phyloP scores from a whole-genome alignment of 2,888 invertebrate genomes.

The Sminthurinus aureus region DNA sequence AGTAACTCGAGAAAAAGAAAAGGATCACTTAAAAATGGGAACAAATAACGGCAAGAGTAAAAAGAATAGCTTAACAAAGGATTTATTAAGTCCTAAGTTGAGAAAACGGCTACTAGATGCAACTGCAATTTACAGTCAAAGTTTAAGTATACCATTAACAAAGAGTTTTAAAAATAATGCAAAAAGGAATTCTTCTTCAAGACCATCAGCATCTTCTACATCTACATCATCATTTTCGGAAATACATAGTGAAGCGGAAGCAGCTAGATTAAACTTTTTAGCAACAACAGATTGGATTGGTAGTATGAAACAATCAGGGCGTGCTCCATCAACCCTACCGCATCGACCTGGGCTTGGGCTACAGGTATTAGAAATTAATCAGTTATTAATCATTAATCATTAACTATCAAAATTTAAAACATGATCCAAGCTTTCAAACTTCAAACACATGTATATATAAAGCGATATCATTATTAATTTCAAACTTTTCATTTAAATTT shows the following conservation, averaged over 20 bases:
- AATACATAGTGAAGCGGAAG: neutral
- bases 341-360: constrained; percentile 69
- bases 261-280: constrained; percentile 22
- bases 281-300: neutral
- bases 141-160: constrained; percentile 21
- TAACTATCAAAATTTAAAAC: too few relatives aligned
- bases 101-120: constrained; percentile 43
- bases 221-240: neutral
- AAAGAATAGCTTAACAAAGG: neutral
- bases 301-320: neutral
- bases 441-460: too few relatives aligned
- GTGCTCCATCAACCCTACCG: neutral
- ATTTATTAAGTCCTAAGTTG: constrained; percentile 8
- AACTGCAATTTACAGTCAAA: constrained; percentile 48
- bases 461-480: too few relatives aligned
- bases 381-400: too few relatives aligned
- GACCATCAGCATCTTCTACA: neutral
- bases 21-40: neutral
- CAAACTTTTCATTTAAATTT: too few relatives aligned
- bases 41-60: neutral
- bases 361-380: constrained; percentile 55
- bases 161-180: constrained; percentile 34
- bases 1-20: neutral
- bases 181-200: constrained; percentile 12
- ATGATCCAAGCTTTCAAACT: too few relatives aligned